A percentile compares a stretch with the other conserved stretches of the same genome.
These are phyloP conservation scores for Chlorodrepanis virens DNA, from an alignment of 2,113 vertebrate species.

Conservation along the genomic window DNA sequence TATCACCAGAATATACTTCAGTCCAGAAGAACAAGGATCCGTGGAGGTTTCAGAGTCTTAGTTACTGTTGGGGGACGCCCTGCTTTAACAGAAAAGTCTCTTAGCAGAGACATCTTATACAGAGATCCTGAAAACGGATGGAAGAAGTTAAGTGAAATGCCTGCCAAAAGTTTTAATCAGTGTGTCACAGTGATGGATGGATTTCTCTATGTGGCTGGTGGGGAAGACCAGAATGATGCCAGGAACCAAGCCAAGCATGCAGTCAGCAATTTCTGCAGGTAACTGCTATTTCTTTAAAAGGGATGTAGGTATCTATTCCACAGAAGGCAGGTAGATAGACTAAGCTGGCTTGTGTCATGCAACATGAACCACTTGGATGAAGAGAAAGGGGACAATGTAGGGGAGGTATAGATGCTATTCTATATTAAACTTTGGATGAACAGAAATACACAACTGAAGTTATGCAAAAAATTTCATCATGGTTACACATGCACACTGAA, in stretches of 20 bases:
- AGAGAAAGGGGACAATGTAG: not conserved
- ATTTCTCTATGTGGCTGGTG: constrained; percentile 96
- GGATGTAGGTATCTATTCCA: not conserved
- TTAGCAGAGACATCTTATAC: constrained; percentile 95
- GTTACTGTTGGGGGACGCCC: constrained; percentile 94
- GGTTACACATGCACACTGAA: not conserved
- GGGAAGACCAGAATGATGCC: constrained; percentile 99
- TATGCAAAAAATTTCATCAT: not conserved
- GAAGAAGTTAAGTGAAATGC: constrained; percentile 96
- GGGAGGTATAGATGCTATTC: not conserved
- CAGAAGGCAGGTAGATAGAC: not conserved
- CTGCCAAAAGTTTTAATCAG: constrained; percentile 98
- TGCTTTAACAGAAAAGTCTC: constrained; percentile 95
- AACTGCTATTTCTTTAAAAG: constrained; percentile 36
- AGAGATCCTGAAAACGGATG: constrained; percentile 92
- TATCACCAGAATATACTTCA: constrained; percentile 97
- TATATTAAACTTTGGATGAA: not conserved
- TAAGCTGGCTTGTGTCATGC: not conserved
- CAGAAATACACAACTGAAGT: not conserved
- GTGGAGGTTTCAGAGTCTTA: constrained; percentile 90
- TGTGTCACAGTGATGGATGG: constrained; percentile 95
- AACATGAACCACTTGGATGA: not conserved
- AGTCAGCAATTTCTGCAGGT: constrained; percentile 99
- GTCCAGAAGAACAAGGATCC: constrained; percentile 95
- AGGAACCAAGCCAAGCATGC: constrained; percentile 99